Evolutionary conservation across 2,113 vertebrate genomes (phyloP).

Genomic region (Thalassoma bifasciatum): DNA sequence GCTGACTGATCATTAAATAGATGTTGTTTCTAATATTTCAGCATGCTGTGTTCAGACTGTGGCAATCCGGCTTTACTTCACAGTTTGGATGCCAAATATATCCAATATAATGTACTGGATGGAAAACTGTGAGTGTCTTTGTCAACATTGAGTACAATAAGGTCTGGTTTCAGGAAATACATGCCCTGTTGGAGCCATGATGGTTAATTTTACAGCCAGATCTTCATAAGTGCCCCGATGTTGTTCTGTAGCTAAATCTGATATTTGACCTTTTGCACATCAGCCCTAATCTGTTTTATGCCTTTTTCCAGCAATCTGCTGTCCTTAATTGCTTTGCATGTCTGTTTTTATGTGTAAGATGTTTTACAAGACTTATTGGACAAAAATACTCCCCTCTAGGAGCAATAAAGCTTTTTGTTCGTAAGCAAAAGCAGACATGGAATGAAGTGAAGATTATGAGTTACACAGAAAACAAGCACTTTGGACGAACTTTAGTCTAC

Average conservation of each 20-base stretch:
- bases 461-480: conserved; percentile 13
- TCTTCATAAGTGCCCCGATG: no score
- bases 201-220: background rate
- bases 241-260: background rate
- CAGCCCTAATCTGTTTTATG: background rate
- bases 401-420: conserved; percentile 34
- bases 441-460: conserved; percentile 14
- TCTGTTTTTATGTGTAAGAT: conserved; percentile 21
- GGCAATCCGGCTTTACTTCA: background rate
- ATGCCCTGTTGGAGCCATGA: background rate
- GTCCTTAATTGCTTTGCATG: conserved; percentile 13
- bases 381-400: conserved; percentile 24
- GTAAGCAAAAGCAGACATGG: conserved; percentile 44
- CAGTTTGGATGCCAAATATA: background rate
- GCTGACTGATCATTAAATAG: conserved; percentile 22
- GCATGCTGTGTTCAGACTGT: background rate
- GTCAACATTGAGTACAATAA: background rate
- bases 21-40: conserved; percentile 25
- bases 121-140: background rate
- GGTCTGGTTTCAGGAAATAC: background rate
- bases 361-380: conserved; percentile 31
- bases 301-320: background rate
- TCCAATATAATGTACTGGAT: background rate
- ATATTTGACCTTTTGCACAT: background rate
- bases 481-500: conserved; percentile 6